A percentile compares a stretch with the other conserved stretches of the same genome.
phyloP scores from a whole-genome alignment of 2,797 vertebrate species.

The Heliangelus exortis region DNA sequence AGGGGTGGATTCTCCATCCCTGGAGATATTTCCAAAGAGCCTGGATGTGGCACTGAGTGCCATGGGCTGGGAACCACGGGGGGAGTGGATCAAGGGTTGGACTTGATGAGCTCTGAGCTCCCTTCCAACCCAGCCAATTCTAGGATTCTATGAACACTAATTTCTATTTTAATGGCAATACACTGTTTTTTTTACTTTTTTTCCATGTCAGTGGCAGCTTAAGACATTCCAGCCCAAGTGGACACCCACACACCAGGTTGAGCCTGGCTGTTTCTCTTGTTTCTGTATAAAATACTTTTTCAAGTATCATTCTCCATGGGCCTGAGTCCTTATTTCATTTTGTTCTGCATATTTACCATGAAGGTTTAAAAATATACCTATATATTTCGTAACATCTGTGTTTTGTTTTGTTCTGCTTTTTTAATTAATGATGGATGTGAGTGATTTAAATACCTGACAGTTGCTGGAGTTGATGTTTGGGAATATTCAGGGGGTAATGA shows the following conservation, averaged over 20 bases:
- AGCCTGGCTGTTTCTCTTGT: not conserved
- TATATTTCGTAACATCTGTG: not conserved
- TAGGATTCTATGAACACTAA: too few relatives aligned
- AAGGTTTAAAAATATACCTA: not conserved
- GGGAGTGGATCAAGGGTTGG: too few relatives aligned
- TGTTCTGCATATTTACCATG: not conserved
- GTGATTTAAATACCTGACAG: not conserved
- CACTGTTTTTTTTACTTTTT: not conserved
- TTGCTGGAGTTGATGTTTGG: not conserved
- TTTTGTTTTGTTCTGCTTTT: not conserved
- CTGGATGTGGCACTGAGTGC: too few relatives aligned
- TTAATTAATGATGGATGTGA: not conserved
- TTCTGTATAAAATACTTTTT: not conserved
- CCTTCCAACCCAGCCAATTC: too few relatives aligned
- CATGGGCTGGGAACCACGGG: too few relatives aligned
- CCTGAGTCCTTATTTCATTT: not conserved
- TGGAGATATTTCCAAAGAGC: too few relatives aligned
- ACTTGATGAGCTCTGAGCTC: too few relatives aligned
- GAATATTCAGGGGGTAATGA: not conserved
- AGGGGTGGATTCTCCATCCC: too few relatives aligned
- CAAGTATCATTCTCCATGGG: not conserved
- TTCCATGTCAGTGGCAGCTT: not conserved
- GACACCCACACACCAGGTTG: not conserved
- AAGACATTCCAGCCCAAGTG: not conserved
- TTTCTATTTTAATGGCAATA: not conserved